Evolutionary conservation across 2,888 invertebrate genomes (phyloP).

Genomic region (Metacarcinus magister): DNA sequence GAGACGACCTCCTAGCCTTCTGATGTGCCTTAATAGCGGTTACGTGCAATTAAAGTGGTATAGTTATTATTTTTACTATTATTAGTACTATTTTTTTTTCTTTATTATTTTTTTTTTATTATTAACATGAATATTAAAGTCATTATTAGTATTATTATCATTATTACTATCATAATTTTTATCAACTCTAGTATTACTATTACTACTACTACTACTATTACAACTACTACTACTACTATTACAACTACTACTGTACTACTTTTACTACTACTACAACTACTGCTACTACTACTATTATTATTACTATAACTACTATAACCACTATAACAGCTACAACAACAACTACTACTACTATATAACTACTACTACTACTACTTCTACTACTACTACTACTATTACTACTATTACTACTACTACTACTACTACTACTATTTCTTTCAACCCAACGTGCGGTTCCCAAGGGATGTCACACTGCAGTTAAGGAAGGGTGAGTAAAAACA

Average conservation of each 20-base stretch:
- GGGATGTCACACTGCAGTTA: not conserved
- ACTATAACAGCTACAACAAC: not conserved
- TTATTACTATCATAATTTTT: not conserved
- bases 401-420: not conserved
- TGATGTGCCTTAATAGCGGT: not conserved
- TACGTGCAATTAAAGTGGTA: not conserved
- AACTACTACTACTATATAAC: not conserved
- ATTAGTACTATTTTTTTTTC: not conserved
- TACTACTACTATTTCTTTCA: not conserved
- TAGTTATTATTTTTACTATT: not conserved
- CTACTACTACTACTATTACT: not conserved
- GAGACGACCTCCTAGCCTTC: not conserved
- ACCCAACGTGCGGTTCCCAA: not conserved
- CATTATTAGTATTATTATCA: not conserved
- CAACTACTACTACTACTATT: not conserved
- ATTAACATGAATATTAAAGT: no score
- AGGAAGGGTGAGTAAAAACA: not conserved
- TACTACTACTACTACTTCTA: not conserved
- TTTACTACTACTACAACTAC: not conserved
- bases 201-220: not conserved
- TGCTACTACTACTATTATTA: not conserved
- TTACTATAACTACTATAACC: not conserved
- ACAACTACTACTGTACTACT: not conserved
- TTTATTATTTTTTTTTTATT: no score
- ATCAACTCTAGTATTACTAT: not conserved